phyloP scores from a whole-genome alignment of 2,113 vertebrate species.

The Xyrauchen texanus region DNA sequence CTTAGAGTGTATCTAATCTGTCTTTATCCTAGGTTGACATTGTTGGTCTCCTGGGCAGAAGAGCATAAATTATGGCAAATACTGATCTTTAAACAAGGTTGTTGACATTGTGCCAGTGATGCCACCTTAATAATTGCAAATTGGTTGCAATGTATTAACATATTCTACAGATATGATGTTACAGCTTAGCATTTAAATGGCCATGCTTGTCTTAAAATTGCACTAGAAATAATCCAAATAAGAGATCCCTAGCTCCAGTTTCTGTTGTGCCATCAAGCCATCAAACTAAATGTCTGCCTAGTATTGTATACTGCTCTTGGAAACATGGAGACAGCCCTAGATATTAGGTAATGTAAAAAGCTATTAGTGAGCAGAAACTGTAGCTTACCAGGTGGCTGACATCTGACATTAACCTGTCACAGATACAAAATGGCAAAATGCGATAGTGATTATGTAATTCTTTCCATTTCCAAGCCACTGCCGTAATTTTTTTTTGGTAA shows the following conservation, averaged over 20 bases:
- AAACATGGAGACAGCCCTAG: background rate
- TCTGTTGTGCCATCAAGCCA: background rate
- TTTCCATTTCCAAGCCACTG: background rate
- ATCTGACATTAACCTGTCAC: background rate
- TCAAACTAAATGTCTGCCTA: background rate
- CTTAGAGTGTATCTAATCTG: constrained; percentile 22
- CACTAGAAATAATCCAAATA: no score
- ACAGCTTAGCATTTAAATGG: background rate
- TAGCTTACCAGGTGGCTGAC: background rate
- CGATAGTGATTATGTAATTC: background rate
- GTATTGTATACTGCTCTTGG: background rate
- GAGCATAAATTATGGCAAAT: constrained; percentile 25
- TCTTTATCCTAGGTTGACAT: constrained; percentile 1
- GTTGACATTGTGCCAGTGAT: constrained; percentile 4
- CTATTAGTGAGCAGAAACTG: background rate
- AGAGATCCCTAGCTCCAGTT: background rate
- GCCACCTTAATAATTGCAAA: constrained; percentile 19
- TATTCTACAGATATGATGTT: background rate
- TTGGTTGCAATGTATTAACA: constrained; percentile 4
- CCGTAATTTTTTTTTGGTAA: no score
- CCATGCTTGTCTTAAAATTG: no score
- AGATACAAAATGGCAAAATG: background rate
- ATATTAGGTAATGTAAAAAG: constrained; percentile 1
- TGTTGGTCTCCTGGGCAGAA: no score
- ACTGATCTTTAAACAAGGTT: constrained; percentile 24